A percentile compares a stretch with the other conserved stretches of the same genome.
Evolutionary conservation across 2,113 vertebrate species (phyloP).

Genomic region (Fulica atra): DNA sequence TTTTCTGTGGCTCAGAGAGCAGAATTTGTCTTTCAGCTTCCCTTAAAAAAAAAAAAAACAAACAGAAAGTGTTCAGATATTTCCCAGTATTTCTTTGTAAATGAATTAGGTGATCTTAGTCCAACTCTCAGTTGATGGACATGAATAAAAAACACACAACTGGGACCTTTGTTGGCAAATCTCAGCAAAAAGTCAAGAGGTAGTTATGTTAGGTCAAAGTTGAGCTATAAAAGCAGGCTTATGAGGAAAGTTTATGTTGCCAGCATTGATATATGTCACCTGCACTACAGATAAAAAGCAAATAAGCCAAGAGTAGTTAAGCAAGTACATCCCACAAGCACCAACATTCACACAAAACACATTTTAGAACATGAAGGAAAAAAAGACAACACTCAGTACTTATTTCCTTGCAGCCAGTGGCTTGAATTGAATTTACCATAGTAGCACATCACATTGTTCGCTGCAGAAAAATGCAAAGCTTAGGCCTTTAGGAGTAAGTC

Average conservation of each 20-base stretch:
- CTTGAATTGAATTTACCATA: conserved; percentile 62
- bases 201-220: background rate
- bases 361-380: conserved; percentile 30
- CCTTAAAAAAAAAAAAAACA: background rate
- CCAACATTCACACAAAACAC: background rate
- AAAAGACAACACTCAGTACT: conserved; percentile 37
- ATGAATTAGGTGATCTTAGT: background rate
- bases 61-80: background rate
- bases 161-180: conserved; percentile 15
- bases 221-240: background rate
- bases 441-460: conserved; percentile 62
- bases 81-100: conserved; percentile 7
- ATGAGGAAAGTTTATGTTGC: background rate
- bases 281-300: background rate
- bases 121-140: background rate
- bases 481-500: conserved; percentile 74
- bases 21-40: conserved; percentile 29
- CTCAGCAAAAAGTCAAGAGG: background rate
- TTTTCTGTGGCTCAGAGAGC: background rate
- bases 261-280: background rate
- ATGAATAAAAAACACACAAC: background rate
- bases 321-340: background rate
- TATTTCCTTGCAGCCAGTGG: conserved; percentile 54
- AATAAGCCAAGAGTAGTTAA: background rate
- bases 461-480: conserved; percentile 65